phyloP scores from a whole-genome alignment of 2,113 vertebrate species.

The Pterocles gutturalis region DNA sequence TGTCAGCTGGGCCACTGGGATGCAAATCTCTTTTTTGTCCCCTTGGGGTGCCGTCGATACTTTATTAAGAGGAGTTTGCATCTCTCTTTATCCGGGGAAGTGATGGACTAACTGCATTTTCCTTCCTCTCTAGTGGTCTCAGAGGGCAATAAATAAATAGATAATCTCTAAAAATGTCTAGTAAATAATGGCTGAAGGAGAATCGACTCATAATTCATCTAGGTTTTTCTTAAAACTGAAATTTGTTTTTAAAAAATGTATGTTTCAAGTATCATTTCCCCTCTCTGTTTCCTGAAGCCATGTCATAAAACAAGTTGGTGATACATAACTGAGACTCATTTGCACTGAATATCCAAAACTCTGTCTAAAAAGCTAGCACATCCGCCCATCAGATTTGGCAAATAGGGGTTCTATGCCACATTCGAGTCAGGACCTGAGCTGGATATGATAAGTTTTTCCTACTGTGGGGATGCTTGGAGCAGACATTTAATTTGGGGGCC shows the following conservation, averaged over 20 bases:
- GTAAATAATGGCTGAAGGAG: constrained; percentile 34
- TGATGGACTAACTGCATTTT: constrained; percentile 53
- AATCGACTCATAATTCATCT: not conserved
- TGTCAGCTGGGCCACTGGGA: constrained; percentile 12
- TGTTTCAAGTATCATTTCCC: not conserved
- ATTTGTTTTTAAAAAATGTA: not conserved
- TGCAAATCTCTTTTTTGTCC: constrained; percentile 53
- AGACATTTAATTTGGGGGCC: not conserved
- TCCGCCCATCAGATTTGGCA: not conserved
- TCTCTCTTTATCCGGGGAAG: constrained; percentile 9
- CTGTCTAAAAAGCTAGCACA: not conserved
- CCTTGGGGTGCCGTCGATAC: constrained; percentile 61
- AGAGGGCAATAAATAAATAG: constrained; percentile 56
- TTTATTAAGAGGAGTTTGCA: constrained; percentile 56
- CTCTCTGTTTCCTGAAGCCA: not conserved
- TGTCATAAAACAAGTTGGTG: not conserved
- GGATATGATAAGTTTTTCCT: not conserved
- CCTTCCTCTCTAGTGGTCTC: constrained; percentile 43
- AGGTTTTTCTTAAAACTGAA: constrained; percentile 6
- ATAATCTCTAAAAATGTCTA: constrained; percentile 28
- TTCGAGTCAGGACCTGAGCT: not conserved
- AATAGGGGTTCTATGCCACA: not conserved
- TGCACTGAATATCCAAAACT: not conserved
- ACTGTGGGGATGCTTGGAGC: not conserved
- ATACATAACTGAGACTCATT: not conserved